Conservation (phyloP, 2,888 invertebrate genomes). For the Drosophila anomalata region DNA sequence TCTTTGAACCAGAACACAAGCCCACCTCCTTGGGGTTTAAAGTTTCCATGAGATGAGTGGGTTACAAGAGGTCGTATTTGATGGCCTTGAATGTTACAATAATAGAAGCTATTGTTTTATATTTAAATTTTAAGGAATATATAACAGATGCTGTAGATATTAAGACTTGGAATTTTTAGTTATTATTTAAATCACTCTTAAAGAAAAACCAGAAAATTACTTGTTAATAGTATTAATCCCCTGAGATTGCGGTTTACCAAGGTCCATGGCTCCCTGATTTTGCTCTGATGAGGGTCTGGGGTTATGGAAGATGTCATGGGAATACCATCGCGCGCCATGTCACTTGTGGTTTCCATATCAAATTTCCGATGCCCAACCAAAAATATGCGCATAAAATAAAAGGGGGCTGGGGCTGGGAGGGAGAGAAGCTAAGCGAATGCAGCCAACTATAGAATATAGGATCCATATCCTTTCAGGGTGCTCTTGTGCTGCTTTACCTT, state of each 20-base stretch:
- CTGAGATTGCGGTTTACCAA: constrained; percentile 14
- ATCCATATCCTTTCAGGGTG: constrained; percentile 1
- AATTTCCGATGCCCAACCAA: constrained; percentile 64
- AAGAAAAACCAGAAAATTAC: neutral
- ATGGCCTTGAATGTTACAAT: neutral
- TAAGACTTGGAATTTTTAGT: neutral
- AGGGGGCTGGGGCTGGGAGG: neutral
- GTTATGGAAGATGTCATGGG: constrained; percentile 13
- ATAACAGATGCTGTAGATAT: too few relatives aligned
- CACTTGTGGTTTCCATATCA: constrained; percentile 56
- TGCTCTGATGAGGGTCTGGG: neutral
- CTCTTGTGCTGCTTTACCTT: constrained; percentile 1
- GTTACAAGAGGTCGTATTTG: neutral
- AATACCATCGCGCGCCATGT: constrained; percentile 26
- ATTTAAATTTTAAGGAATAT: neutral
- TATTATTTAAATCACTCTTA: neutral
- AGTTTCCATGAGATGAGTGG: constrained; percentile 1
- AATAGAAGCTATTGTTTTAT: neutral
- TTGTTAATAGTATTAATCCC: neutral
- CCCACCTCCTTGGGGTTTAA: constrained; percentile 2
- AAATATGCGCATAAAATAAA: constrained; percentile 60
- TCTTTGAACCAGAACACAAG: constrained; percentile 1
- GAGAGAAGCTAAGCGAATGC: constrained; percentile 5
- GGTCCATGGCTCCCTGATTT: constrained; percentile 1
- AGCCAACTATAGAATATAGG: constrained; percentile 2